Base-by-base conservation (phyloP, 2,113 vertebrate species). In the Meleagris gallopavo region DNA sequence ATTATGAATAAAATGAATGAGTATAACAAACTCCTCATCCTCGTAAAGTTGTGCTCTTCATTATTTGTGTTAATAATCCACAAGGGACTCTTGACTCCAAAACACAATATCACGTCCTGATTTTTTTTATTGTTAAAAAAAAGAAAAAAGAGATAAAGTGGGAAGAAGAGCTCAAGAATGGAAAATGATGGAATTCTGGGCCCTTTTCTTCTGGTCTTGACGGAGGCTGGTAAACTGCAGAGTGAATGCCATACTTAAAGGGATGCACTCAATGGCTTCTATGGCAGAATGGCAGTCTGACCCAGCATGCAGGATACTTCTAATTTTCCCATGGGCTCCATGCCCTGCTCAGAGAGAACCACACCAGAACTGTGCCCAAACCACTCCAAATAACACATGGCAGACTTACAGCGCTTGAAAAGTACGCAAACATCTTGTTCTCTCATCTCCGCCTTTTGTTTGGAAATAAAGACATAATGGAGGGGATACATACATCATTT, bases 1-100 rank as follows among this genome's bases (percentile, higher is more conserved):
- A 89, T 97, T 97, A 97, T 91, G 94, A 96, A 83, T 91, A 97
- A 97, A 97, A 96, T 97, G 96, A 97, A 97, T 97, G 96, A 95
- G 71, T 96, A 97, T 93, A 97, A 95, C 93, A 94, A 96, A 96
- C 93, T 95, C 89, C 90, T 91, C 17, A 5, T 94, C 84, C 93
- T 97, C 65, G 2, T 91, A 89, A 95, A 97, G 85, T 89, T 94
- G 86, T 71, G n/a, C 87, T 97, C 95, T 96, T 97, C 90, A 88
- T 96, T 94, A 93, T 10, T 90, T 66, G 94, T 91, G 94, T 92
- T 95, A 97, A 97, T 79, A 95, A 93, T 66, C 77, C 89, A 0
- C 54, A 50, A 30, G 89, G 80, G 94, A 90, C 45, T 32, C 57
- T 6, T 6, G 74, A 60, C 87, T 89, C 70, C 60, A 82, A 57